These are phyloP conservation scores for Pollachius pollachius DNA, from an alignment of 2,113 vertebrate species.

Conservation along the genomic window DNA sequence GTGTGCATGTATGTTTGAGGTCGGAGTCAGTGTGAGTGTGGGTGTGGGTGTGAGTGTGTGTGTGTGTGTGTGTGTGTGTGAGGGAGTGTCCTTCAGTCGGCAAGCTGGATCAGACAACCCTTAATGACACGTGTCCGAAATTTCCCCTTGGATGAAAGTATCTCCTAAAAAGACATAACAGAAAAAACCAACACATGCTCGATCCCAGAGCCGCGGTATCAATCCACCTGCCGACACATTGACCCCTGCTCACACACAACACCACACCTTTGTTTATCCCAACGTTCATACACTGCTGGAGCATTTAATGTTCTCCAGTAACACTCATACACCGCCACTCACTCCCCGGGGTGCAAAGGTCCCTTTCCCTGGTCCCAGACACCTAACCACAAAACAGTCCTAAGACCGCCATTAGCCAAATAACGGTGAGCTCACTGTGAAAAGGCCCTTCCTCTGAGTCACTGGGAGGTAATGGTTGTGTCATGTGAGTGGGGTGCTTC, in stretches of 20 bases:
- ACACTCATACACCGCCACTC: neutral
- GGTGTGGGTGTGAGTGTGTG: neutral
- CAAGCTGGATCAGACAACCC: neutral
- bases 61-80: constrained; percentile 3
- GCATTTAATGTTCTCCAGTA: neutral
- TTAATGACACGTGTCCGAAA: neutral
- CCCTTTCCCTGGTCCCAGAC: neutral
- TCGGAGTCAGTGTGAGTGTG: neutral
- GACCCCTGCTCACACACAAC: neutral
- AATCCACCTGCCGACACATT: too few relatives aligned
- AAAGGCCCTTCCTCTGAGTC: neutral
- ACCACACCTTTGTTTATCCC: neutral
- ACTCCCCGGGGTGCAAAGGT: neutral
- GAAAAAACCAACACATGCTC: too few relatives aligned
- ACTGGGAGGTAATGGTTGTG: neutral
- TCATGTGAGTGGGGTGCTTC: too few relatives aligned
- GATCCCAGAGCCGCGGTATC: too few relatives aligned
- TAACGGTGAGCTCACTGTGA: too few relatives aligned
- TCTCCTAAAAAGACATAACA: neutral
- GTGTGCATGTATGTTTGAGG: too few relatives aligned
- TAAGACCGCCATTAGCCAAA: neutral
- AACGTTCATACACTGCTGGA: neutral
- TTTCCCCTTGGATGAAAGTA: neutral
- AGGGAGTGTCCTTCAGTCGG: neutral
- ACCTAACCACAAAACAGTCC: neutral